These are phyloP conservation scores for Capromys pilorides DNA, from an alignment of 2,797 vertebrate genomes.

Conservation along the genomic window DNA sequence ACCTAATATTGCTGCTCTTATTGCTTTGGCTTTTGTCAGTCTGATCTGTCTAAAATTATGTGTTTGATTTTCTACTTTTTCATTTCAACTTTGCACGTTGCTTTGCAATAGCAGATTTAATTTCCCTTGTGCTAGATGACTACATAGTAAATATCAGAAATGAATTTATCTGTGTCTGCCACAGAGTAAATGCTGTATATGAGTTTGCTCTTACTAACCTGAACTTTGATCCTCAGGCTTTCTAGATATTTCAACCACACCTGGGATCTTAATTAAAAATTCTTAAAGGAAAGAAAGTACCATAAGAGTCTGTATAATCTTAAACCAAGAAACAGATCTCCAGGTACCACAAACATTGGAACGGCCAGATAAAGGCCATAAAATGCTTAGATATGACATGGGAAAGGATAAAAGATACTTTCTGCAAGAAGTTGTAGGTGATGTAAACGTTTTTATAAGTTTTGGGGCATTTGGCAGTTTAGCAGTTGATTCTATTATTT, in stretches of 20 bases:
- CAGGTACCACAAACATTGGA: background rate
- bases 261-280: background rate
- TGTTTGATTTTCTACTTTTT: conserved; percentile 7
- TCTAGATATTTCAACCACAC: background rate
- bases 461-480: background rate
- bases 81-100: conserved; percentile 1
- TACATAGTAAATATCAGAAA: background rate
- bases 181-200: background rate
- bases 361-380: background rate
- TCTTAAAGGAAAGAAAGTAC: background rate
- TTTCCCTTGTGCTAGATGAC: background rate
- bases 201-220: background rate
- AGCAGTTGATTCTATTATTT: background rate
- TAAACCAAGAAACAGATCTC: background rate
- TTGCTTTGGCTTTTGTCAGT: background rate
- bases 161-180: background rate
- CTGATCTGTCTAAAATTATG: conserved; percentile 1
- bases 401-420: background rate
- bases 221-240: background rate
- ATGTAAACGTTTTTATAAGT: background rate
- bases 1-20: background rate
- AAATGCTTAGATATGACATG: background rate
- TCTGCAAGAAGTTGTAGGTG: background rate
- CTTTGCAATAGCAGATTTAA: background rate
- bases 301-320: background rate